Percentiles rank a stretch among this genome's conserved stretches.
Conservation (phyloP, 2,888 invertebrate species). For the Amphipyra berbera region DNA sequence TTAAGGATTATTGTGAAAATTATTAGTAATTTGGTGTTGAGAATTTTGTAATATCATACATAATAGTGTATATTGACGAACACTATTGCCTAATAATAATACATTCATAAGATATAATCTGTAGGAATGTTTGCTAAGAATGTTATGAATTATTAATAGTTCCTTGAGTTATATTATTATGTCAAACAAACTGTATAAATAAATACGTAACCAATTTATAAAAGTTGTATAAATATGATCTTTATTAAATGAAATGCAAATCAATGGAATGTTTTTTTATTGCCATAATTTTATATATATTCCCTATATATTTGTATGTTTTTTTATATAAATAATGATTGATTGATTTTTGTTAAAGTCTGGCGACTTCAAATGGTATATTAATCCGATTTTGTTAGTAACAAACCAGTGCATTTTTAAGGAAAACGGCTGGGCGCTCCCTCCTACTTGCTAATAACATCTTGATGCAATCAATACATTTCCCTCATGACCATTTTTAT, state of each 20-base stretch:
- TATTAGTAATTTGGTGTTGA: background rate
- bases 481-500: too few species aligned
- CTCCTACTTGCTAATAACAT: too few species aligned
- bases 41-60: constrained; percentile 30
- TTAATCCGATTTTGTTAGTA: too few species aligned
- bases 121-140: constrained; percentile 21
- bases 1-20: constrained; percentile 36
- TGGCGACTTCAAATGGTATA: too few species aligned
- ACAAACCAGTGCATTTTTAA: too few species aligned
- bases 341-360: too few species aligned
- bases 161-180: constrained; percentile 32
- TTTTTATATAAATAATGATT: too few species aligned
- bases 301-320: too few species aligned
- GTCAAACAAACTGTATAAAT: constrained; percentile 18
- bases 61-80: constrained; percentile 5
- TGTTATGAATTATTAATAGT: constrained; percentile 40
- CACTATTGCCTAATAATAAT: constrained; percentile 24
- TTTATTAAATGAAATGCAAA: constrained; percentile 31
- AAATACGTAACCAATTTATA: constrained; percentile 16
- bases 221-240: constrained; percentile 22
- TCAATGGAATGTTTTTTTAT: constrained; percentile 1
- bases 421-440: too few species aligned
- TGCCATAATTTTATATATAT: background rate
- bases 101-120: constrained; percentile 23
- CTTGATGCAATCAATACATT: too few species aligned